Evolutionary conservation across 2,113 vertebrate species (phyloP).

Genomic region (Poecile atricapillus): DNA sequence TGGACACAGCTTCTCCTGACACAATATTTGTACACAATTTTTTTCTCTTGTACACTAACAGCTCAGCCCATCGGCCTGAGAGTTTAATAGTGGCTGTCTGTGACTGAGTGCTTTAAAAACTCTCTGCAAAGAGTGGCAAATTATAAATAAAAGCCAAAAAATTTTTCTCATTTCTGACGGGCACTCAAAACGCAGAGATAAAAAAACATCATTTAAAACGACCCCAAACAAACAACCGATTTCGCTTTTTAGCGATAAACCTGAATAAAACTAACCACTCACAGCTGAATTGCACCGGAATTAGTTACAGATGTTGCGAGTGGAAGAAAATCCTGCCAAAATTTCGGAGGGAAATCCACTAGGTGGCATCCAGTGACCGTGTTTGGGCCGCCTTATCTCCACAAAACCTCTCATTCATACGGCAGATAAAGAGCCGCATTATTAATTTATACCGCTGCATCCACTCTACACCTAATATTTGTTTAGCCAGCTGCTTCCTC

Average conservation of each 20-base stretch:
- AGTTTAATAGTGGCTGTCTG: neutral
- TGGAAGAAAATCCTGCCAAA: neutral
- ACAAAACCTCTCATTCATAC: constrained; percentile 76
- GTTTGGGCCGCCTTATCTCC: constrained; percentile 8
- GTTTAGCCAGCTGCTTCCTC: constrained; percentile 85
- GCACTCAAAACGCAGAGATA: neutral
- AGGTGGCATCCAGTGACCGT: constrained; percentile 71
- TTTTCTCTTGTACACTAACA: neutral
- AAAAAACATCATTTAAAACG: too few species aligned
- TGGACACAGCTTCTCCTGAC: neutral
- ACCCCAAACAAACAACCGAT: rapidly evolving
- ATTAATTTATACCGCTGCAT: constrained; percentile 81
- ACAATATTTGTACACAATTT: neutral
- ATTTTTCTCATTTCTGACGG: neutral
- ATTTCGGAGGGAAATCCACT: constrained; percentile 42
- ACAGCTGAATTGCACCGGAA: neutral
- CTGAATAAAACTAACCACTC: neutral
- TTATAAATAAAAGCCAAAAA: neutral
- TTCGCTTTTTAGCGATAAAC: neutral
- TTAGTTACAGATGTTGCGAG: neutral
- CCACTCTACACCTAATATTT: constrained; percentile 78
- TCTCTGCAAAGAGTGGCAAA: neutral
- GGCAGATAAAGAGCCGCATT: constrained; percentile 81
- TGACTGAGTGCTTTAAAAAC: neutral
- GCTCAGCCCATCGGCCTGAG: neutral